Conservation (phyloP, 2,888 invertebrate genomes). For the Graphium colonna region DNA sequence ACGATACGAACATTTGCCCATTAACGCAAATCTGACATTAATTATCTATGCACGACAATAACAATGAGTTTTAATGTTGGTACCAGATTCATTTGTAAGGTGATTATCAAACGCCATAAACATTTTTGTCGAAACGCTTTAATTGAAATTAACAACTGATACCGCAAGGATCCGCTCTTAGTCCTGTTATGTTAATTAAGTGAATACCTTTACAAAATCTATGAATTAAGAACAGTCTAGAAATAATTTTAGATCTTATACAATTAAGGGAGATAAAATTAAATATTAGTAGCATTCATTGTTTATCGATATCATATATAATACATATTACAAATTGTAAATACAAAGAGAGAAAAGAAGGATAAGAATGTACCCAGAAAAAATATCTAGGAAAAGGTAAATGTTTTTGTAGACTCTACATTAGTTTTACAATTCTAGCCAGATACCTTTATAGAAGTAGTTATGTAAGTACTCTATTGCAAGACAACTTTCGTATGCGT, state of each 20-base stretch:
- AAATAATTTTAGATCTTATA: too few species aligned
- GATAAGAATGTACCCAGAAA: background rate
- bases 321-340: background rate
- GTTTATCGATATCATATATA: background rate
- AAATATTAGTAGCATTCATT: too few species aligned
- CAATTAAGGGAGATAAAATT: too few species aligned
- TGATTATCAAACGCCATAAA: constrained; percentile 1
- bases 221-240: too few species aligned
- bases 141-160: background rate
- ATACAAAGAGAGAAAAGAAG: background rate
- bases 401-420: too few species aligned
- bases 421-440: background rate
- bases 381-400: too few species aligned
- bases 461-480: constrained; percentile 6
- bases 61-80: background rate
- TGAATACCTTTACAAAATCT: too few species aligned
- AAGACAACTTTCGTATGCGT: constrained; percentile 12
- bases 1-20: background rate
- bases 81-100: background rate
- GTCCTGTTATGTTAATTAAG: background rate
- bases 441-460: background rate
- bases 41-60: constrained; percentile 8
- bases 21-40: background rate
- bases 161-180: background rate
- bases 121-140: background rate